A percentile compares a stretch with the other conserved stretches of the same genome.
phyloP scores from a whole-genome alignment of 2,113 vertebrate species.

The Phyllopteryx taeniolatus region DNA sequence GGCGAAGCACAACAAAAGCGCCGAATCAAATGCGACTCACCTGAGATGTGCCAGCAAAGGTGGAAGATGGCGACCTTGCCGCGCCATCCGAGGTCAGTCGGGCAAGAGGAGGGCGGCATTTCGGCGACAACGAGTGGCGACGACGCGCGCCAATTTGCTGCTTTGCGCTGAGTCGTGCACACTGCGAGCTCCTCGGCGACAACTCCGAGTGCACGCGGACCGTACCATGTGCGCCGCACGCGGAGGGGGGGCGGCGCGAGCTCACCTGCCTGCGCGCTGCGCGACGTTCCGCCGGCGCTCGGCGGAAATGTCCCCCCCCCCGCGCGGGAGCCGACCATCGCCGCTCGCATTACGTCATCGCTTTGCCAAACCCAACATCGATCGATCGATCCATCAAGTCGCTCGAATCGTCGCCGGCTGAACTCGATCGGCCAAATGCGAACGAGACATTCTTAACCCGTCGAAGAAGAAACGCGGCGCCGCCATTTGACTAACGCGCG shows the following conservation, averaged over 20 bases:
- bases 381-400: slow-evolving; percentile 56
- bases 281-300: slow-evolving; percentile 7
- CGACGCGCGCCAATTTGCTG: slow-evolving; percentile 38
- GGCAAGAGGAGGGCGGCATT: slow-evolving; percentile 50
- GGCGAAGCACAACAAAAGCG: slow-evolving; percentile 3
- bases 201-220: slow-evolving; percentile 72
- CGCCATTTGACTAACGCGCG: too few species aligned
- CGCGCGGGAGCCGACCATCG: slow-evolving; percentile 42
- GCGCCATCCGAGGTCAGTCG: slow-evolving; percentile 47
- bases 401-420: slow-evolving; percentile 20
- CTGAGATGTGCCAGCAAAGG: slow-evolving; percentile 61
- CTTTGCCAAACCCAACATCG: slow-evolving; percentile 58
- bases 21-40: slow-evolving; percentile 49
- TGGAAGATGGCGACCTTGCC: slow-evolving; percentile 39
- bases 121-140: slow-evolving; percentile 22
- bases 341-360: slow-evolving; percentile 68
- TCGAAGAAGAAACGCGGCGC: too few species aligned
- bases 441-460: too few species aligned
- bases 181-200: slow-evolving; percentile 76
- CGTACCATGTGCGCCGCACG: slow-evolving; percentile 59
- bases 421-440: neutral
- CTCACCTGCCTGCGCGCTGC: slow-evolving; percentile 46
- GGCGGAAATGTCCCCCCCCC: too few species aligned
- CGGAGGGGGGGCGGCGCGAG: slow-evolving; percentile 35
- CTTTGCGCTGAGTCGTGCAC: slow-evolving; percentile 39